These are phyloP conservation scores for Coryphaenoides rupestris DNA, from an alignment of 2,113 vertebrate species.

Conservation along the genomic window DNA sequence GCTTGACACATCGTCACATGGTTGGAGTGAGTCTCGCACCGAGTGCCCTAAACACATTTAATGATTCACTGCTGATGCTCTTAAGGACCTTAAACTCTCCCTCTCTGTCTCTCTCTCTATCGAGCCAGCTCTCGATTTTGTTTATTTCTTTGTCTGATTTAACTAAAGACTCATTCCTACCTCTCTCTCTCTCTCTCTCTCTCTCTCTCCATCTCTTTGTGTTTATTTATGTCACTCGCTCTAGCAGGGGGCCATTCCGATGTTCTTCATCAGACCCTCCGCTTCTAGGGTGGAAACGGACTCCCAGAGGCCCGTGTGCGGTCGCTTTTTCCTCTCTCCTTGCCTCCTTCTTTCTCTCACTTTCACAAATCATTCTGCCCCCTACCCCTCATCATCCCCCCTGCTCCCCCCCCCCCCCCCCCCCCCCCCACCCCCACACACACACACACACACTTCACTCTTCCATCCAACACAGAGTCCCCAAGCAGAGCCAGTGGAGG, in stretches of 20 bases:
- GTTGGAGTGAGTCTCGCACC: constrained; percentile 12
- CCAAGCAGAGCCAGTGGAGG: too few relatives aligned
- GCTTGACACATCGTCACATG: constrained; percentile 1
- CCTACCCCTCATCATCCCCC: too few relatives aligned
- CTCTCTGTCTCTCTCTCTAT: too few relatives aligned
- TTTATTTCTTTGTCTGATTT: constrained; percentile 6
- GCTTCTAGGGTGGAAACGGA: constrained; percentile 6
- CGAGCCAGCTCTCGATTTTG: not conserved
- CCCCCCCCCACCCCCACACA: too few relatives aligned
- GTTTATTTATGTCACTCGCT: not conserved
- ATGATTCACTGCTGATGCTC: too few relatives aligned
- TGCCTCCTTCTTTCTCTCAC: too few relatives aligned
- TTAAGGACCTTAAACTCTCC: too few relatives aligned
- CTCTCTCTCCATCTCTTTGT: not conserved
- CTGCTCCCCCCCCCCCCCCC: too few relatives aligned
- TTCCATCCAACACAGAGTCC: too few relatives aligned
- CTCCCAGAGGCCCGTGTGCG: not conserved
- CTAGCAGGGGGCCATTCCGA: constrained; percentile 13
- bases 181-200: not conserved
- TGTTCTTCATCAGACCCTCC: constrained; percentile 27
- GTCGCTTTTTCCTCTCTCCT: too few relatives aligned
- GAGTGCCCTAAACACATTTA: not conserved
- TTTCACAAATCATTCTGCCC: too few relatives aligned
- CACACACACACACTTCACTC: too few relatives aligned
- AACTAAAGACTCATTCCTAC: constrained; percentile 7